A percentile compares a stretch with the other conserved stretches of the same genome.
Conservation (phyloP, 2,888 invertebrate genomes). For the Crioceris asparagi region DNA sequence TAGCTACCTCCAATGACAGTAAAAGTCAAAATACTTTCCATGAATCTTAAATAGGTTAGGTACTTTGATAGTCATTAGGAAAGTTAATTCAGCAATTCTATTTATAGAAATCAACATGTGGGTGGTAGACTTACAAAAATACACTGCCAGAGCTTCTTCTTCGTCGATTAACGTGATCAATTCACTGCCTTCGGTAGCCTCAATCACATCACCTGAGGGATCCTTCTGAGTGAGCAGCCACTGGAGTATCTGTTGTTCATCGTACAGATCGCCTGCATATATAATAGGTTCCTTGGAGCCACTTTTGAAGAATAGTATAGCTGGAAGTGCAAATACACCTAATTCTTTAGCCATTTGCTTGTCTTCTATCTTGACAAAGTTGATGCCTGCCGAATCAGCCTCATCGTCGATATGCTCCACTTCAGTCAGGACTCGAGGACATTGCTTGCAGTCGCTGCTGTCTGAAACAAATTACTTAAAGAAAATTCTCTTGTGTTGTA, state of each 20-base stretch:
- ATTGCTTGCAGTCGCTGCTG: conserved; percentile 92
- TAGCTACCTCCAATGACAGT: too few relatives aligned
- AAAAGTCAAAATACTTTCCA: too few relatives aligned
- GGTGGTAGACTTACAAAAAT: conserved; percentile 77
- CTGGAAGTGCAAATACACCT: conserved; percentile 84
- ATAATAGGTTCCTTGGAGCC: conserved; percentile 84
- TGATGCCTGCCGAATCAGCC: conserved; percentile 80
- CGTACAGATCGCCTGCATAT: conserved; percentile 81
- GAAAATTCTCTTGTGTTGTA: too few relatives aligned
- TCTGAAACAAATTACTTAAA: conserved; percentile 48
- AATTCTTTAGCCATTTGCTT: conserved; percentile 75
- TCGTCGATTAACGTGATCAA: conserved; percentile 65
- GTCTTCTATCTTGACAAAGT: conserved; percentile 87
- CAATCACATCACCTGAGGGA: conserved; percentile 83
- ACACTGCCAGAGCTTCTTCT: conserved; percentile 75
- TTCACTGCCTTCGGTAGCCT: conserved; percentile 74
- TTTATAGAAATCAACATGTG: too few relatives aligned
- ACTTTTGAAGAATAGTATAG: conserved; percentile 80
- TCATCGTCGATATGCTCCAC: conserved; percentile 92
- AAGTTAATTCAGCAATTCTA: too few relatives aligned
- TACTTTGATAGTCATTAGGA: too few relatives aligned
- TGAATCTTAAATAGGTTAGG: too few relatives aligned
- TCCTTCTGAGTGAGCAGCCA: conserved; percentile 89
- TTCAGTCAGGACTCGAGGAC: conserved; percentile 74
- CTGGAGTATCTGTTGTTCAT: conserved; percentile 77